A percentile compares a stretch with the other conserved stretches of the same genome.
Conservation (phyloP, 2,888 invertebrate genomes). For the Latrodectus elegans region DNA sequence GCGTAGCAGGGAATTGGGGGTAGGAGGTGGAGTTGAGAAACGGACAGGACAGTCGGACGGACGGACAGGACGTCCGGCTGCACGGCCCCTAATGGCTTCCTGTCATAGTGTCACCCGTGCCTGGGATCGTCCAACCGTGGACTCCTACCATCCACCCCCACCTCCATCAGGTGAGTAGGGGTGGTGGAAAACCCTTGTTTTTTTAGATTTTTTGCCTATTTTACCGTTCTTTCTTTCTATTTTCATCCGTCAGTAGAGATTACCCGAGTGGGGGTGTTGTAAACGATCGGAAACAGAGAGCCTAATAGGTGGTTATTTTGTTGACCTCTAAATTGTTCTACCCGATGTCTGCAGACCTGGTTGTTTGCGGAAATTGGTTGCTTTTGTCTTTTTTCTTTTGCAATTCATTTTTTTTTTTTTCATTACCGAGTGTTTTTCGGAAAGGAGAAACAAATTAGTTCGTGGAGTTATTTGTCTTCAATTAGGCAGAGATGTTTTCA, state of each 20-base stretch:
- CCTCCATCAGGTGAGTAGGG: conserved; percentile 23
- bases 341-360: conserved; percentile 17
- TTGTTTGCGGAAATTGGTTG: conserved; percentile 61
- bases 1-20: background rate
- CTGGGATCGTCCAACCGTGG: conserved; percentile 35
- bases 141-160: conserved; percentile 6
- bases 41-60: conserved; percentile 26
- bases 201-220: background rate
- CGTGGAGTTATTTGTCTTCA: too few species aligned
- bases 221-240: background rate
- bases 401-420: conserved; percentile 10
- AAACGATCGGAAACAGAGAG: conserved; percentile 55
- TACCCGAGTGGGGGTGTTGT: conserved; percentile 53
- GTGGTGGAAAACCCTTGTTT: background rate
- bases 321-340: conserved; percentile 49
- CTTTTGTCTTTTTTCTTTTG: background rate
- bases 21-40: conserved; percentile 14
- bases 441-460: background rate
- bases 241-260: background rate
- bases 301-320: conserved; percentile 65
- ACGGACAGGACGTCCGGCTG: conserved; percentile 56
- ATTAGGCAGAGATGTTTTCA: too few species aligned
- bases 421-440: background rate
- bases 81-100: conserved; percentile 50
- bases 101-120: conserved; percentile 62